These are phyloP conservation scores for Probosciger aterrimus DNA, from an alignment of 2,113 vertebrate species.

Conservation along the genomic window DNA sequence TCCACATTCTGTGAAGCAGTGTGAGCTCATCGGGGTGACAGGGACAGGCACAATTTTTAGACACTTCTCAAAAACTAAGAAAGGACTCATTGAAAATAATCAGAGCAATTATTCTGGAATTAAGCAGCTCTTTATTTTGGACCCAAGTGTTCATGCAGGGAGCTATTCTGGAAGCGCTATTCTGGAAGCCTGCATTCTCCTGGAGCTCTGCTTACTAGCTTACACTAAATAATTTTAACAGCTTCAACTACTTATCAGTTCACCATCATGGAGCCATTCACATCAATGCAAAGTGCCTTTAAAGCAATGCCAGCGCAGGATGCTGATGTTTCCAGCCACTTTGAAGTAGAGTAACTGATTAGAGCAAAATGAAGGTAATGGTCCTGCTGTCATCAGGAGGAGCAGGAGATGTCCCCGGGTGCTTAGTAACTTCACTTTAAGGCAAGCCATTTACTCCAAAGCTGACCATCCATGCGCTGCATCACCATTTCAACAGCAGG, in stretches of 20 bases:
- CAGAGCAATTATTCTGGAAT: neutral
- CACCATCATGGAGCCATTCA: neutral
- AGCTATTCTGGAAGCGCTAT: neutral
- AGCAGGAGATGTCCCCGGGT: neutral
- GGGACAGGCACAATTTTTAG: neutral
- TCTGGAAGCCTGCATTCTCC: neutral
- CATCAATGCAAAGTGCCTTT: neutral
- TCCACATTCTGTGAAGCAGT: neutral
- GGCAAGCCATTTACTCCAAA: neutral
- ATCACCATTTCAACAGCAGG: fast-evolving
- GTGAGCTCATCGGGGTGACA: neutral
- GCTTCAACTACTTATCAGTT: neutral
- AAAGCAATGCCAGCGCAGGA: neutral
- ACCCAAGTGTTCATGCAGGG: neutral
- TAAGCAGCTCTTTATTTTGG: neutral
- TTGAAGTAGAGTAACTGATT: neutral
- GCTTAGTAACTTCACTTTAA: neutral
- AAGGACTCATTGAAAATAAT: neutral
- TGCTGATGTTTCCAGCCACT: neutral
- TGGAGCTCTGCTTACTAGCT: neutral
- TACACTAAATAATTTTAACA: neutral
- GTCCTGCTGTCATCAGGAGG: neutral
- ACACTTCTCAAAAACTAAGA: neutral
- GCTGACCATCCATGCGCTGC: neutral
- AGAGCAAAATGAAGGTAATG: neutral